Conservation (phyloP, 2,797 vertebrate species). For the Cichlasoma orientale region DNA sequence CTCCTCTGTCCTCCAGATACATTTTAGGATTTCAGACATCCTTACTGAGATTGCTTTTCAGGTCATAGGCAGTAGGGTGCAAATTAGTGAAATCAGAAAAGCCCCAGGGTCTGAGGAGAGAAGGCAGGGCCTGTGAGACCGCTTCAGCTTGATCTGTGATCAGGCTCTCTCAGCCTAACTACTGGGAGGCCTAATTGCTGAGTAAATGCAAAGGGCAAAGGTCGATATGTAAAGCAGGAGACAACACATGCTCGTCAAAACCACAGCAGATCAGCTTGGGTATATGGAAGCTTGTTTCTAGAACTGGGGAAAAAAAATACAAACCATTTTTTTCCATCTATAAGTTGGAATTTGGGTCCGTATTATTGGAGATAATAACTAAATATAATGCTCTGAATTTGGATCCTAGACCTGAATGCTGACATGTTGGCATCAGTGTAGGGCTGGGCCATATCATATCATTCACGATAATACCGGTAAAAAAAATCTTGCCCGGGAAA, state of each 20-base stretch:
- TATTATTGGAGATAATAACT: rapidly evolving
- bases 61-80: not conserved
- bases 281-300: too few relatives aligned
- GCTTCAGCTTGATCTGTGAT: too few relatives aligned
- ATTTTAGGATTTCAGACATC: not conserved
- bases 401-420: not conserved
- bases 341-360: rapidly evolving
- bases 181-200: not conserved
- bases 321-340: too few relatives aligned
- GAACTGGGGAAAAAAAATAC: too few relatives aligned
- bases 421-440: not conserved
- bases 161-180: not conserved
- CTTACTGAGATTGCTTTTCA: not conserved
- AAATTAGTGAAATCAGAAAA: not conserved
- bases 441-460: too few relatives aligned
- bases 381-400: not conserved
- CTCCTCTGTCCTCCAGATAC: not conserved
- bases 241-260: too few relatives aligned
- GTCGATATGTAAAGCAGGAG: too few relatives aligned
- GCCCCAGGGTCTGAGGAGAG: not conserved
- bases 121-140: too few relatives aligned
- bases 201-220: not conserved
- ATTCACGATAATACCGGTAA: too few relatives aligned
- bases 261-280: too few relatives aligned
- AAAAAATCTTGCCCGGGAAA: too few relatives aligned